Evolutionary conservation across 2,113 vertebrate genomes (phyloP).

Genomic region (Antechinus stuartii): DNA sequence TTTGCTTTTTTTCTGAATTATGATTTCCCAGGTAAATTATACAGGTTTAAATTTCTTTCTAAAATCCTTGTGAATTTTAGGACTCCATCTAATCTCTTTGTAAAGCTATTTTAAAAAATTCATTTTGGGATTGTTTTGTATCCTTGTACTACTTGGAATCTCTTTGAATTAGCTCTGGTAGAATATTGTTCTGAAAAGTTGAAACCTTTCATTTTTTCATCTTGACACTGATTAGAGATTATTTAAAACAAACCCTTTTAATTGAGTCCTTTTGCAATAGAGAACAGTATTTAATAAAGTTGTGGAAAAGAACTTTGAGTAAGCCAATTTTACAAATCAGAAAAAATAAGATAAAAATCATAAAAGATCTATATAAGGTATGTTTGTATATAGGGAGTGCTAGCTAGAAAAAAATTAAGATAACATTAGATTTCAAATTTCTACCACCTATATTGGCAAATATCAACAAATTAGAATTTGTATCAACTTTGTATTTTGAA

Average conservation of each 20-base stretch:
- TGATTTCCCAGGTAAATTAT: conserved; percentile 12
- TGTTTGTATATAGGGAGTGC: conserved; percentile 30
- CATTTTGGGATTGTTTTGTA: not conserved
- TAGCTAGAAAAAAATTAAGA: conserved; percentile 8
- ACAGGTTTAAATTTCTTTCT: conserved; percentile 42
- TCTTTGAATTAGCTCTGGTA: conserved; percentile 18
- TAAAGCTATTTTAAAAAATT: conserved; percentile 8
- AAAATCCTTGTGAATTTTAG: conserved; percentile 26
- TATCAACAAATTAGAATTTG: not conserved
- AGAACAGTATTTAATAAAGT: not conserved
- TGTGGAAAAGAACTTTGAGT: conserved; percentile 20
- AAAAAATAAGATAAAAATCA: conserved; percentile 31
- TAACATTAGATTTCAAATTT: conserved; percentile 21
- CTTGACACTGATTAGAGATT: not conserved
- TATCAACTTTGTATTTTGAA: conserved; percentile 33
- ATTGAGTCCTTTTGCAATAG: not conserved
- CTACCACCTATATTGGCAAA: not conserved
- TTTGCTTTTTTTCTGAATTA: not conserved
- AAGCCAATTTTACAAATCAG: conserved; percentile 36
- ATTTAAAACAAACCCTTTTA: conserved; percentile 5
- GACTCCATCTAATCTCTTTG: conserved; percentile 17
- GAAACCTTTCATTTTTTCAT: not conserved
- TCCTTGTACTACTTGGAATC: conserved; percentile 2
- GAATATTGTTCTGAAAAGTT: not conserved
- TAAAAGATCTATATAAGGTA: not conserved